Percentiles rank a stretch among this genome's conserved stretches.
phyloP scores from a whole-genome alignment of 2,888 invertebrate species.

The Choristoneura rosaceana region DNA sequence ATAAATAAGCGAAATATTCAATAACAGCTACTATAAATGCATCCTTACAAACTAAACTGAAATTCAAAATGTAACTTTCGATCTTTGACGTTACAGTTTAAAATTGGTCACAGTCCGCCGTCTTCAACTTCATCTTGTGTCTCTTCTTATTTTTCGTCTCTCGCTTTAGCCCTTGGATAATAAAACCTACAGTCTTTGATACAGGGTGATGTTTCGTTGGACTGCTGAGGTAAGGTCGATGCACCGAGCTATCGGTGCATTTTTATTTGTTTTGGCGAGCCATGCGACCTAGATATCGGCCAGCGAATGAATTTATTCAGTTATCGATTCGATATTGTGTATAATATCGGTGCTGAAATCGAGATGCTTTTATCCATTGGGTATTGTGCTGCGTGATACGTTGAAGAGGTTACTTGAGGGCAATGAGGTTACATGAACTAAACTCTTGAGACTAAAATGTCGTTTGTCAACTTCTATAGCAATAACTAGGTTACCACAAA shows the following conservation, averaged over 20 bases:
- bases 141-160: slow-evolving; percentile 81
- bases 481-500: too few species aligned
- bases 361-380: slow-evolving; percentile 50
- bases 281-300: slow-evolving; percentile 80
- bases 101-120: slow-evolving; percentile 57
- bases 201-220: slow-evolving; percentile 58
- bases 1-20: slow-evolving; percentile 81
- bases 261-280: slow-evolving; percentile 84
- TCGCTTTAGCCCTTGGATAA: slow-evolving; percentile 51
- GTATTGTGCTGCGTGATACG: background rate
- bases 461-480: too few species aligned
- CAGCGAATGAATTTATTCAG: slow-evolving; percentile 82
- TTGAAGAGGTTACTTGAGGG: slow-evolving; percentile 3
- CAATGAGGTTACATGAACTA: too few species aligned
- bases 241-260: slow-evolving; percentile 81
- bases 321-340: slow-evolving; percentile 81
- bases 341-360: slow-evolving; percentile 69
- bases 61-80: slow-evolving; percentile 47
- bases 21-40: slow-evolving; percentile 78
- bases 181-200: slow-evolving; percentile 57
- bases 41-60: slow-evolving; percentile 65
- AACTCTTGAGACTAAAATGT: too few species aligned
- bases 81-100: slow-evolving; percentile 54
- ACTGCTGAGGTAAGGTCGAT: slow-evolving; percentile 70
- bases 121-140: slow-evolving; percentile 83